A percentile compares a stretch with the other conserved stretches of the same genome.
Conservation (phyloP, 2,797 vertebrate species). For the Ctenopoma multispine region DNA sequence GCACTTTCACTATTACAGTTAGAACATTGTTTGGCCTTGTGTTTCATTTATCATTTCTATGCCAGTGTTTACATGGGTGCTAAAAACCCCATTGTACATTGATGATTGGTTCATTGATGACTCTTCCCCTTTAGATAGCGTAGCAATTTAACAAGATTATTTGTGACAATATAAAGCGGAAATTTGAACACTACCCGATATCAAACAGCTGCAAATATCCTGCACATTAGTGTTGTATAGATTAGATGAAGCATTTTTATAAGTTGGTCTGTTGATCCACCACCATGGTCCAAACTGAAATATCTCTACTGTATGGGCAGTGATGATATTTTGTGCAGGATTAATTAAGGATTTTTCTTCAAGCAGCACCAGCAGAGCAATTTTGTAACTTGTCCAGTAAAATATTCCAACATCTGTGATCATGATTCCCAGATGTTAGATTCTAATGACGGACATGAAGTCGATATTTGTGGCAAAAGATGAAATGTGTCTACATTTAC, state of each 20-base stretch:
- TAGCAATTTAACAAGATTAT: background rate
- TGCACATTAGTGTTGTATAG: no score
- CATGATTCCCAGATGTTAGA: no score
- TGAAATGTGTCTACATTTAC: background rate
- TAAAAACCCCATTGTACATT: slow-evolving; percentile 1
- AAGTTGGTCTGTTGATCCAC: background rate
- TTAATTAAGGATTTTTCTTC: no score
- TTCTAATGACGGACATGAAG: no score
- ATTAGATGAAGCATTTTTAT: background rate
- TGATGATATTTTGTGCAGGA: background rate
- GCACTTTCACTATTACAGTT: slow-evolving; percentile 13
- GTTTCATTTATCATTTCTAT: slow-evolving; percentile 18
- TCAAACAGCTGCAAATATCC: no score
- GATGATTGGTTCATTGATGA: background rate
- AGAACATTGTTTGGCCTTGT: background rate
- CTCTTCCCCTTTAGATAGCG: background rate
- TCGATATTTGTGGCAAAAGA: background rate
- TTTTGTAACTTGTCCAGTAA: no score
- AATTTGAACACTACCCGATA: background rate
- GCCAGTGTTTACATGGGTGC: background rate
- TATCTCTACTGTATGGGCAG: background rate
- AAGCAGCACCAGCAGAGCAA: background rate
- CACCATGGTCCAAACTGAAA: background rate
- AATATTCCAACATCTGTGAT: no score
- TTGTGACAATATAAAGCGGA: slow-evolving; percentile 1